Evolutionary conservation across 2,113 vertebrate species (phyloP).

Genomic region (Mohoua ochrocephala): DNA sequence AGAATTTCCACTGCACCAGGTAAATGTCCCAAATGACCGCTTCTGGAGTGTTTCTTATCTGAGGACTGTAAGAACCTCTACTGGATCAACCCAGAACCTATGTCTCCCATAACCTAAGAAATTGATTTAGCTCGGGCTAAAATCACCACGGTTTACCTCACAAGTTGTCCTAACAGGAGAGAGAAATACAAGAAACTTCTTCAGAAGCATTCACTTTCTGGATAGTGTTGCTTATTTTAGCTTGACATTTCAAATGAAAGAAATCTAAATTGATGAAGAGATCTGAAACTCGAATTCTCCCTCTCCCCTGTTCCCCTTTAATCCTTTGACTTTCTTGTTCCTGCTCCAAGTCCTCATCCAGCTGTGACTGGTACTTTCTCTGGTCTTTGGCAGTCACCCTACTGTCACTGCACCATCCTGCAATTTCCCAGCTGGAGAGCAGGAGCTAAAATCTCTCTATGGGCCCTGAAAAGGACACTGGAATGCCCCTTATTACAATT

Average conservation of each 20-base stretch:
- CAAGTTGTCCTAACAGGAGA: not conserved
- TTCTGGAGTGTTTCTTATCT: not conserved
- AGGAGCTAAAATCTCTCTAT: not conserved
- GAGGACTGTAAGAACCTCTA: not conserved
- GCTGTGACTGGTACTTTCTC: not conserved
- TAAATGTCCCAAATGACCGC: not conserved
- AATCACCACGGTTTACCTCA: not conserved
- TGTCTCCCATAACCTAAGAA: not conserved
- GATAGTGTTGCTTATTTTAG: not conserved
- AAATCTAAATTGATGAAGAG: not conserved
- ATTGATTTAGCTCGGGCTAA: not conserved
- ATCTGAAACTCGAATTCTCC: not conserved
- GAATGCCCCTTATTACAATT: not conserved
- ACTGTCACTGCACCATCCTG: not conserved
- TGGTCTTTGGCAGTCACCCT: not conserved
- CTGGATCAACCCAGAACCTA: not conserved
- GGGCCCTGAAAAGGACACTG: not conserved
- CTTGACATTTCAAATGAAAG: not conserved
- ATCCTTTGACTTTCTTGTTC: not conserved
- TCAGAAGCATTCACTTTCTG: not conserved
- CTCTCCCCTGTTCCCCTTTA: not conserved
- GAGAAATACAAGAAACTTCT: not conserved
- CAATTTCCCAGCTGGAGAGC: not conserved
- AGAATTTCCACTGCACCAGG: not conserved
- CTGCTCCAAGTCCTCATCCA: not conserved